Conservation (phyloP, 2,888 invertebrate species). For the Leptopilina drosophilae region DNA sequence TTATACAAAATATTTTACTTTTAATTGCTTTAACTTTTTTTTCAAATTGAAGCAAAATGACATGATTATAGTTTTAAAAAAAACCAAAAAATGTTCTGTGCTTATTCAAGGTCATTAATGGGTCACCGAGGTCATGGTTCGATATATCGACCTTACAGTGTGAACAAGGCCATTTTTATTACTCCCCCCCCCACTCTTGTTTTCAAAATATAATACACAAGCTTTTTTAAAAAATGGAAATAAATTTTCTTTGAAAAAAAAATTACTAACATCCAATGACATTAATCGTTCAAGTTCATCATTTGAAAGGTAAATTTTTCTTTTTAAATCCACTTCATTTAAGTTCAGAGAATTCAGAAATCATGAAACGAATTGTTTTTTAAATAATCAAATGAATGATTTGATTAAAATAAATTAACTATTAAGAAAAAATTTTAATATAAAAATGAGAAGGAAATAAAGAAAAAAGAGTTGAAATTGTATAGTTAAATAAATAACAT, state of each 20-base stretch:
- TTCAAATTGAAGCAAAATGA: not conserved
- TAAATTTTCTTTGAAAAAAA: constrained; percentile 1
- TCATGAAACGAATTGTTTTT: too few species aligned
- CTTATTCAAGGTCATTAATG: constrained; percentile 9
- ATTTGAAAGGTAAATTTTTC: not conserved
- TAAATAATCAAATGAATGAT: too few species aligned
- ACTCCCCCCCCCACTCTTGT: not conserved
- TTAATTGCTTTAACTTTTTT: not conserved
- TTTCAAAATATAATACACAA: not conserved
- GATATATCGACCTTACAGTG: constrained; percentile 1
- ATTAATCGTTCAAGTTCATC: not conserved
- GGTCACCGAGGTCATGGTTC: not conserved
- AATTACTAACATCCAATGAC: not conserved
- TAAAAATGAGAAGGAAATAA: too few species aligned
- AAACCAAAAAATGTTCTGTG: not conserved
- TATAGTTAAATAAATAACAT: too few species aligned
- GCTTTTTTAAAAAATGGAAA: not conserved
- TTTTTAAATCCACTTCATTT: not conserved
- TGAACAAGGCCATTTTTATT: constrained; percentile 21
- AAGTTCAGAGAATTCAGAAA: too few species aligned
- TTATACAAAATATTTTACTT: not conserved
- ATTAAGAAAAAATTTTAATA: too few species aligned
- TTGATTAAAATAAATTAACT: too few species aligned
- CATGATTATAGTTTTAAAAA: too few species aligned
- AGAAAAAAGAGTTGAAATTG: too few species aligned